Evolutionary conservation across 53 echinoderm and acorn worm species (phyloP).

Genomic region (Holothuria leucospilota): DNA sequence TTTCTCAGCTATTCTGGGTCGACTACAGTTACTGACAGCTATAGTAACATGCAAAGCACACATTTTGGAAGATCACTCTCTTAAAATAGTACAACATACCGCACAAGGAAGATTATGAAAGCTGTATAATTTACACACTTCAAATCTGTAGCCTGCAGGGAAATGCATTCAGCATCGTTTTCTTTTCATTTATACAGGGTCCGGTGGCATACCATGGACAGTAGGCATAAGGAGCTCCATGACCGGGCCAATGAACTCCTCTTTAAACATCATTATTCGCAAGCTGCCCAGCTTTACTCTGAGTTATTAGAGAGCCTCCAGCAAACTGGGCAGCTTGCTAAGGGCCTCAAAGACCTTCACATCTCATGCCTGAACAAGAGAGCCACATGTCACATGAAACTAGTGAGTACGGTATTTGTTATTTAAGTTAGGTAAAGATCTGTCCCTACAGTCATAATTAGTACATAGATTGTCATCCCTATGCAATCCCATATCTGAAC

Average conservation of each 20-base stretch:
- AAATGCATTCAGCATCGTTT: not conserved
- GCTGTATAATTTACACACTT: not conserved
- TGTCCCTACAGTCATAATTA: not conserved
- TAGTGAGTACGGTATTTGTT: conserved; percentile 63
- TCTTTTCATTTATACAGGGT: conserved; percentile 55
- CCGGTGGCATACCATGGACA: conserved; percentile 98
- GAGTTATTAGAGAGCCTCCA: conserved; percentile 78
- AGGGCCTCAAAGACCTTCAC: conserved; percentile 81
- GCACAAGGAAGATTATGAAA: too few species aligned
- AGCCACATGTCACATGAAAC: conserved; percentile 90
- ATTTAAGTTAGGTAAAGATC: not conserved
- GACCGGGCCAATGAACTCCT: conserved; percentile 95
- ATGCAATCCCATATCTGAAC: too few species aligned
- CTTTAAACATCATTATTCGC: conserved; percentile 84
- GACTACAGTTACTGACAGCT: too few species aligned
- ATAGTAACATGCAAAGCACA: too few species aligned
- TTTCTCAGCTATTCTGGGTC: too few species aligned
- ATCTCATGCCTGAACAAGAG: conserved; percentile 91
- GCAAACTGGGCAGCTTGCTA: conserved; percentile 61
- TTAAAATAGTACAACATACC: too few species aligned
- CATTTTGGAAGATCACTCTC: too few species aligned
- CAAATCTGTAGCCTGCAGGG: not conserved
- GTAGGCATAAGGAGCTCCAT: conserved; percentile 97
- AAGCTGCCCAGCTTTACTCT: conserved; percentile 89
- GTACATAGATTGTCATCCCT: too few species aligned